Evolutionary conservation across 2,797 vertebrate species (phyloP), one percentile per base, ranked within the genome.

Genomic region (Hypotaenidia philippensis): DNA sequence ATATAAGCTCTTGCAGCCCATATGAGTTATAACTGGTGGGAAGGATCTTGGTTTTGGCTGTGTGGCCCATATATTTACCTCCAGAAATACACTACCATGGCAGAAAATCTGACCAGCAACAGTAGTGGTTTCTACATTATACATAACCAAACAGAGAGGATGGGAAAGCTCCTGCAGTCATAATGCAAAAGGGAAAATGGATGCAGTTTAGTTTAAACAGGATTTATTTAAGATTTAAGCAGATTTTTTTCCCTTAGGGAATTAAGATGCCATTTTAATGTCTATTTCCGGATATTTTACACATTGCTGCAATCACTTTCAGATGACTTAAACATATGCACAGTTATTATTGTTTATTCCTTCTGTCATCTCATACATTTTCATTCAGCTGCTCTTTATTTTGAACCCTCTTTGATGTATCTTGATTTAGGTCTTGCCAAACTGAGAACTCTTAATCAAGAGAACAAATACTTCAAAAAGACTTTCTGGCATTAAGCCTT

Each of bases 351-450:
- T 97, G 94, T 97, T 96, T 97, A 95, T 96, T 94, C 91, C 44
- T 93, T 90, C 87, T 95, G 90, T 96, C 92, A 76, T 97, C 92
- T 97, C 94, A 92, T 97, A 91, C 38, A 94, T 96, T 97, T 96
- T 95, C 76, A 94, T 96, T 97, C 94, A 97, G 78, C 96, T 96
- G 96, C 92, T 97, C 96, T 95, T 97, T 95, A 96, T 96, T 97
- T 95, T 94, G 87, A 96, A 94, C 74, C 40, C 26, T 92, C 97
- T 97, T 97, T 97, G 96, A 97, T 96, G 92, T 97, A 53, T 88
- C 94, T 93, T 95, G 97, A 97, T 95, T 97, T 96, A 97, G 96
- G 93, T 94, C 93, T 96, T 97, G 97, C 96, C 97, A 97, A 96
- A 89, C 60, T 88, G 87, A 93, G 94, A 95, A 95, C 78, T 88